These are phyloP conservation scores for Gallinago solitaria DNA, from an alignment of 2,797 vertebrate genomes.

Conservation along the genomic window DNA sequence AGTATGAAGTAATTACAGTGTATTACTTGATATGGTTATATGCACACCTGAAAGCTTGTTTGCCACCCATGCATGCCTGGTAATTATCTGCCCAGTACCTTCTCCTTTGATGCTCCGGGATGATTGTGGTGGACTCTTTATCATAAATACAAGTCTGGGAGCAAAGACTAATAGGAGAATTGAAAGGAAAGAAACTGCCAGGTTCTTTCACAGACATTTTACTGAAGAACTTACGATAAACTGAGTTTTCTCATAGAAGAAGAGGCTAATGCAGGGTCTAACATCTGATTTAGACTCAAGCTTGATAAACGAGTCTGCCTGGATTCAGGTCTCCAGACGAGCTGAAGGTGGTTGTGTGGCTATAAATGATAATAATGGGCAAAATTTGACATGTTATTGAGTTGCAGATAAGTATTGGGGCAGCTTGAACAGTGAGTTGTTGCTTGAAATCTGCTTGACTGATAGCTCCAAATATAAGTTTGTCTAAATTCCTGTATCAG, in stretches of 20 bases:
- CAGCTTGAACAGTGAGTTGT: background rate
- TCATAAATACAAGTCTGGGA: background rate
- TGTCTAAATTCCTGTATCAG: background rate
- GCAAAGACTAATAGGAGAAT: background rate
- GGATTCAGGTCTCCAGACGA: background rate
- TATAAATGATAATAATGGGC: background rate
- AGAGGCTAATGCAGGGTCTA: background rate
- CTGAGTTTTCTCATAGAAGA: background rate
- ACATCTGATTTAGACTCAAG: background rate
- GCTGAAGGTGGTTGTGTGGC: background rate
- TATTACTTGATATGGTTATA: background rate
- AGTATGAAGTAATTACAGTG: background rate
- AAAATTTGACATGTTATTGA: background rate
- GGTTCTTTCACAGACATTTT: background rate
- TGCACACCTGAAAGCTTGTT: background rate
- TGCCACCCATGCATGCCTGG: background rate
- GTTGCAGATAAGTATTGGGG: background rate
- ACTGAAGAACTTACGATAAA: background rate
- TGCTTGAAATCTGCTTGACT: background rate
- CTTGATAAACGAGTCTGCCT: conserved; percentile 23
- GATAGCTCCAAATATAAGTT: background rate
- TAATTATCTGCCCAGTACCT: background rate
- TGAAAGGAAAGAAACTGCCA: background rate
- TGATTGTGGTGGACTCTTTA: background rate
- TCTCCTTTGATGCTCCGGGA: background rate